Conservation (phyloP, 2,888 invertebrate genomes). For the Octonoba sinensis region DNA sequence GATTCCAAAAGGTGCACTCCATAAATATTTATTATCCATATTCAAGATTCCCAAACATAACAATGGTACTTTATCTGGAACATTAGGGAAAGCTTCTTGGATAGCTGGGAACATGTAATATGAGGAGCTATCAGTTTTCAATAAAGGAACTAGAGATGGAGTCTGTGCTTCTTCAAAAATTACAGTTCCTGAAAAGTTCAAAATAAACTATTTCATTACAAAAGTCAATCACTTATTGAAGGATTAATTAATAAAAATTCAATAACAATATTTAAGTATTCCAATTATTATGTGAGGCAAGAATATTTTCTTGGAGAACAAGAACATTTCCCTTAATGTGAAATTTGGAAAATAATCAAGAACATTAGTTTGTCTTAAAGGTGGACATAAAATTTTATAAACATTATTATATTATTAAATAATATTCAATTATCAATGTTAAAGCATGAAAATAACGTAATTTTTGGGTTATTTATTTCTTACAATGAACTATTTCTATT, state of each 20-base stretch:
- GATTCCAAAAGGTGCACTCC: conserved; percentile 70
- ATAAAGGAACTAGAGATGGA: conserved; percentile 68
- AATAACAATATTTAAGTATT: background rate
- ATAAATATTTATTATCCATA: conserved; percentile 58
- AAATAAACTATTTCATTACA: background rate
- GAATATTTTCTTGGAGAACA: too few species aligned
- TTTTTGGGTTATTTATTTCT: too few species aligned
- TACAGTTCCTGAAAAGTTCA: conserved; percentile 55
- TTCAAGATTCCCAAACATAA: conserved; percentile 31
- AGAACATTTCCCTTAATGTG: too few species aligned
- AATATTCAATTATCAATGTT: too few species aligned
- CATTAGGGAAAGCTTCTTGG: conserved; percentile 78
- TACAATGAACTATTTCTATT: too few species aligned
- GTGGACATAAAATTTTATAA: too few species aligned
- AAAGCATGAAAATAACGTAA: too few species aligned
- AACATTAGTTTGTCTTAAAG: too few species aligned
- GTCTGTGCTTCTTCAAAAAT: conserved; percentile 70
- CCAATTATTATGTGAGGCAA: too few species aligned
- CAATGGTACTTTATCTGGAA: conserved; percentile 67
- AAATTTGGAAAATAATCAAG: too few species aligned
- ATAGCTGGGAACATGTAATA: conserved; percentile 83
- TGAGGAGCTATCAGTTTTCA: conserved; percentile 75
- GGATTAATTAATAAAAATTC: background rate
- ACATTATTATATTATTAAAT: too few species aligned
- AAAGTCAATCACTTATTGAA: background rate